Evolutionary conservation across 1,140 invertebrate species (phyloP).

Genomic region (Drosophila santomea): DNA sequence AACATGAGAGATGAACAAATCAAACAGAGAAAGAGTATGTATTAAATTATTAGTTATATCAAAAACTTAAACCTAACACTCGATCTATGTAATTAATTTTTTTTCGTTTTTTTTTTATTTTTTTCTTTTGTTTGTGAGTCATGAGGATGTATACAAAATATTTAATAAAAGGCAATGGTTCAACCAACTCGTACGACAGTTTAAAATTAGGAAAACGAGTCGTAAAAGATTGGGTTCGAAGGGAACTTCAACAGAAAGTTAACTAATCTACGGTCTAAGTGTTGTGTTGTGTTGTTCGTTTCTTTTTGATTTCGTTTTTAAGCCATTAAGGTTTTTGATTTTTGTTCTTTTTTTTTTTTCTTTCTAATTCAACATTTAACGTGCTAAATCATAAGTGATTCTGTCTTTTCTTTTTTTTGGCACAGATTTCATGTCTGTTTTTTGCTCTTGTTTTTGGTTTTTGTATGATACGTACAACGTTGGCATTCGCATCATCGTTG

Average conservation of each 20-base stretch:
- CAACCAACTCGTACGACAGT: conserved; percentile 59
- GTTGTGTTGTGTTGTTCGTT: conserved; percentile 45
- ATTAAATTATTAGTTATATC: conserved; percentile 44
- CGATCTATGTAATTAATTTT: conserved; percentile 24
- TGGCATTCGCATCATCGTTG: conserved; percentile 57
- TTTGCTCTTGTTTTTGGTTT: conserved; percentile 26
- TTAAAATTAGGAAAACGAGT: conserved; percentile 60
- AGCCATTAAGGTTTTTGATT: not conserved
- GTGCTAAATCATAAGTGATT: conserved; percentile 57
- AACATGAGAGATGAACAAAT: conserved; percentile 74
- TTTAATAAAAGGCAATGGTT: conserved; percentile 38
- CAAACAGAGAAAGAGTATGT: conserved; percentile 70
- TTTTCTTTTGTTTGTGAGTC: conserved; percentile 31
- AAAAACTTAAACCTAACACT: conserved; percentile 46
- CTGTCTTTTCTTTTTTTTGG: conserved; percentile 75
- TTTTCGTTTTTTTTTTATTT: conserved; percentile 13
- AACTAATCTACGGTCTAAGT: conserved; percentile 54
- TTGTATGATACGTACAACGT: conserved; percentile 71
- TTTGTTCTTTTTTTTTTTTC: conserved; percentile 15
- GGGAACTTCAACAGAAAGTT: conserved; percentile 49
- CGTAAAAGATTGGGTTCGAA: conserved; percentile 46
- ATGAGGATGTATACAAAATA: conserved; percentile 62
- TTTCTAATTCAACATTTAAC: conserved; percentile 69
- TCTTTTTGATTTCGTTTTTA: conserved; percentile 13
- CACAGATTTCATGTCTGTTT: conserved; percentile 72